Evolutionary conservation across 2,888 invertebrate genomes (phyloP), one percentile per base, ranked within the genome.

Genomic region (Incurvaria masculella): DNA sequence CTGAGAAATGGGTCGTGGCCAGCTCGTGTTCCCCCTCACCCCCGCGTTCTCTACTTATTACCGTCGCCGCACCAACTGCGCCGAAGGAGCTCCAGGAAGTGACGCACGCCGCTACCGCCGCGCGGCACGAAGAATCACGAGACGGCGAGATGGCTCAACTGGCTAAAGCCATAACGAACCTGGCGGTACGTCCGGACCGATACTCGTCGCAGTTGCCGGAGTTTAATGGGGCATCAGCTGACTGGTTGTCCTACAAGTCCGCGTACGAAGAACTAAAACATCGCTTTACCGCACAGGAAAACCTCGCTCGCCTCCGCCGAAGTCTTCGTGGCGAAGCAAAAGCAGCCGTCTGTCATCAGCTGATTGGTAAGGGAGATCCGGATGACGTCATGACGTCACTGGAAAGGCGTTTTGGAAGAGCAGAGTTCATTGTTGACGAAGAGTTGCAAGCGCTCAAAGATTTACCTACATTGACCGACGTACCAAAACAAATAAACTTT

Each of bases 231-330:
- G 10, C 10, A 10, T 14, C 21, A 5, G 23, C 21, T 3, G 43
- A 43, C 16, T 43, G 43, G 43, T 16, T 43, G 23, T 4, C 21
- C n/a, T 43, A 21, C n/a, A 43, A 21, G 16, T 18, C 43, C 2
- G 43, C 43, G 3, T 43, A 21, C 21, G 21, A 21, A 10, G 43
- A 43, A 10, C 16, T 10, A 10, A 21, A 20, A 21, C 8, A 20
- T 11, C 23, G 16, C 10, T 43, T 43, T 14, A 21, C 43, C 4
- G 10, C 6, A n/a, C 10, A 8, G 21, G 43, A 43, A n/a, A 43
- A 43, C 43, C 23, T 43, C 17, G 23, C 23, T 14, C 43, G 43
- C 21, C 23, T 43, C 19, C 43, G 43, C 6, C 43, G 43, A 3
- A 43, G 43, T 21, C n/a, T 43, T 20, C 19, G 8, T 14, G 43